Conservation (phyloP, 35 echinoderm and acorn worm species). For the Holothuria glaberrima region DNA sequence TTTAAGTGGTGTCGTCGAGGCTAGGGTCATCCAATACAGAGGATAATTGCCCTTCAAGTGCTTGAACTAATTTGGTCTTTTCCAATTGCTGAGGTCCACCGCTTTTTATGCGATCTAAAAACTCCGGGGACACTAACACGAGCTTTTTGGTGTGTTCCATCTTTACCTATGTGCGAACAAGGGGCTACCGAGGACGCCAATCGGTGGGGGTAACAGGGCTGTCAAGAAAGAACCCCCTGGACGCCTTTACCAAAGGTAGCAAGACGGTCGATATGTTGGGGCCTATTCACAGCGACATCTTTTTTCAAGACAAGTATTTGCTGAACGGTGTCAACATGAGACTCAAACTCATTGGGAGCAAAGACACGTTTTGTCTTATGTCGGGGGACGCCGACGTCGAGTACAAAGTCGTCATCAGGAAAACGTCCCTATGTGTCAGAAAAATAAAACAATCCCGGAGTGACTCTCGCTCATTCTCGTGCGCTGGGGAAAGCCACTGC, state of each 20-base stretch:
- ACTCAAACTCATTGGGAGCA: conserved; percentile 71
- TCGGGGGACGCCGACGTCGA: conserved; percentile 31
- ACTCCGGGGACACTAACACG: background rate
- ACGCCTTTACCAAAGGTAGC: conserved; percentile 34
- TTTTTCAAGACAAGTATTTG: conserved; percentile 53
- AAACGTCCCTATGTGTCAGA: conserved; percentile 64
- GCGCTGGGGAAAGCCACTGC: too few relatives aligned
- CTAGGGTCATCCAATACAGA: background rate
- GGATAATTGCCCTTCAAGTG: background rate
- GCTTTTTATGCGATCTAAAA: background rate
- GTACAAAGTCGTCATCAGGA: conserved; percentile 57
- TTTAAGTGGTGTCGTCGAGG: background rate
- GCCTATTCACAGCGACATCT: conserved; percentile 78
- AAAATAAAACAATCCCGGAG: conserved; percentile 58
- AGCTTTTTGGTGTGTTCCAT: conserved; percentile 54
- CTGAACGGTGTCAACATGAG: conserved; percentile 48
- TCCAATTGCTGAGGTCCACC: background rate
- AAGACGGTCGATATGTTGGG: conserved; percentile 68
- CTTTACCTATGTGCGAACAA: background rate
- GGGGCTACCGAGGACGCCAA: conserved; percentile 11
- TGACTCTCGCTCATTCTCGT: too few relatives aligned
- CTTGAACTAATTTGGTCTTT: conserved; percentile 7
- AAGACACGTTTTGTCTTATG: conserved; percentile 70
- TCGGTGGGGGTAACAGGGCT: conserved; percentile 21
- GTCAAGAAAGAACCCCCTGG: background rate